Evolutionary conservation across 2,888 invertebrate genomes (phyloP).

Genomic region (Aleiodes testaceus): DNA sequence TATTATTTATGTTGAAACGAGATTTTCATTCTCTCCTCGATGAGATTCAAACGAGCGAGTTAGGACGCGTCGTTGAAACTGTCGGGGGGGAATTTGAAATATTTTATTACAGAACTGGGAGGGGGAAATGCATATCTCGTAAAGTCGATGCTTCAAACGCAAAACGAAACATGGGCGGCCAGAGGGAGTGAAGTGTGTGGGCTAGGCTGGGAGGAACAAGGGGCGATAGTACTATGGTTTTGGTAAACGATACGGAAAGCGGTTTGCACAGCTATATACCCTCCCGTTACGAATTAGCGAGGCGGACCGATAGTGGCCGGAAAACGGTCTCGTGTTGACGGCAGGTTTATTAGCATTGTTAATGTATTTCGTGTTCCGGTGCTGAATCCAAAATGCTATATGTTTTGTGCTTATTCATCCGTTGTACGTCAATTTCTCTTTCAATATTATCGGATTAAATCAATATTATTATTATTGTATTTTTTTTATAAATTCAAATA

Average conservation of each 20-base stretch:
- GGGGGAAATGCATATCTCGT: conserved; percentile 39
- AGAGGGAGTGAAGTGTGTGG: too few species aligned
- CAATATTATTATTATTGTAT: not conserved
- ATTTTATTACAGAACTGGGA: conserved; percentile 43
- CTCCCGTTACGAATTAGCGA: conserved; percentile 55
- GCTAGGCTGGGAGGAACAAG: conserved; percentile 18
- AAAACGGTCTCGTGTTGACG: conserved; percentile 55
- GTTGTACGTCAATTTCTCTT: conserved; percentile 15
- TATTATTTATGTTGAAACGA: not conserved
- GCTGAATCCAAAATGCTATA: conserved; percentile 45
- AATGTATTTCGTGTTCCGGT: conserved; percentile 53
- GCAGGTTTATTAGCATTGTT: conserved; percentile 60
- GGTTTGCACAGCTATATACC: conserved; percentile 50
- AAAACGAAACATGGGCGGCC: conserved; percentile 42
- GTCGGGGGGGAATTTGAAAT: conserved; percentile 44
- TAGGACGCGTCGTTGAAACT: conserved; percentile 38
- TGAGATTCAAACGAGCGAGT: conserved; percentile 46
- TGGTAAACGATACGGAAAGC: conserved; percentile 55
- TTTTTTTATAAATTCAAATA: too few species aligned
- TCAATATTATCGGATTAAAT: not conserved
- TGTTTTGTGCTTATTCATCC: conserved; percentile 23
- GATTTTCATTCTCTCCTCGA: conserved; percentile 31
- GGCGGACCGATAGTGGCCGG: conserved; percentile 56
- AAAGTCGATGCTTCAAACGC: conserved; percentile 50
- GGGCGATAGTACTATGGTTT: conserved; percentile 17